Evolutionary conservation across 2,113 vertebrate species (phyloP).

Genomic region (Nematolebias whitei): DNA sequence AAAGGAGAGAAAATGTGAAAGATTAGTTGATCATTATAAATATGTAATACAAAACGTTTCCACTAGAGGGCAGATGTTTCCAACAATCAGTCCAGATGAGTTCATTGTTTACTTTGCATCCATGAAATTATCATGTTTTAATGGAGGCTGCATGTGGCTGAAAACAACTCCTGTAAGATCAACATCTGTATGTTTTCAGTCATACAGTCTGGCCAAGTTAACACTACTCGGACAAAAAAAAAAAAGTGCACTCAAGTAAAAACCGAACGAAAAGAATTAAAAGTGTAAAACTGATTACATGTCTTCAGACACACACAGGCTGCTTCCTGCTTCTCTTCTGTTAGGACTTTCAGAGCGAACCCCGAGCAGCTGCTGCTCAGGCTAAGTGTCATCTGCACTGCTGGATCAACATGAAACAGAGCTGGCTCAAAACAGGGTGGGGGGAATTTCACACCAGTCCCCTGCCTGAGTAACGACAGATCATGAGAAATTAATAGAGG

Average conservation of each 20-base stretch:
- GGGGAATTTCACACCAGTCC: constrained; percentile 35
- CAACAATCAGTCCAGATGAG: neutral
- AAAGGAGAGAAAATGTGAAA: neutral
- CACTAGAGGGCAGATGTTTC: constrained; percentile 59
- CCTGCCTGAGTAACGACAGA: constrained; percentile 34
- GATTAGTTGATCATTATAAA: neutral
- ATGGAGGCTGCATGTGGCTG: constrained; percentile 11
- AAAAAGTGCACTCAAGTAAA: constrained; percentile 15
- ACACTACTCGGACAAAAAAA: constrained; percentile 4
- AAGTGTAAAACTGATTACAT: constrained; percentile 35
- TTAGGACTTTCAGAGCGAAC: constrained; percentile 56
- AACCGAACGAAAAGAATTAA: constrained; percentile 9
- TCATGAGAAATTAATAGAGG: constrained; percentile 29
- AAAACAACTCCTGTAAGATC: neutral
- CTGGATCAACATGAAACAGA: constrained; percentile 54
- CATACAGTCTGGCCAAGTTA: constrained; percentile 10
- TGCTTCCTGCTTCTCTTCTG: constrained; percentile 42
- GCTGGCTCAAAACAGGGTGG: constrained; percentile 10
- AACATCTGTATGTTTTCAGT: constrained; percentile 10
- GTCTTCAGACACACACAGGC: constrained; percentile 43
- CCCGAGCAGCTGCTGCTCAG: constrained; percentile 57
- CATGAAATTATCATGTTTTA: neutral
- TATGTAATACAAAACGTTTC: neutral
- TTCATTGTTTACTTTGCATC: neutral
- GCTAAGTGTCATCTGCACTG: constrained; percentile 62